Evolutionary conservation across 2,113 vertebrate genomes (phyloP), one percentile per base, ranked within the genome.

Genomic region (Eira barbara): DNA sequence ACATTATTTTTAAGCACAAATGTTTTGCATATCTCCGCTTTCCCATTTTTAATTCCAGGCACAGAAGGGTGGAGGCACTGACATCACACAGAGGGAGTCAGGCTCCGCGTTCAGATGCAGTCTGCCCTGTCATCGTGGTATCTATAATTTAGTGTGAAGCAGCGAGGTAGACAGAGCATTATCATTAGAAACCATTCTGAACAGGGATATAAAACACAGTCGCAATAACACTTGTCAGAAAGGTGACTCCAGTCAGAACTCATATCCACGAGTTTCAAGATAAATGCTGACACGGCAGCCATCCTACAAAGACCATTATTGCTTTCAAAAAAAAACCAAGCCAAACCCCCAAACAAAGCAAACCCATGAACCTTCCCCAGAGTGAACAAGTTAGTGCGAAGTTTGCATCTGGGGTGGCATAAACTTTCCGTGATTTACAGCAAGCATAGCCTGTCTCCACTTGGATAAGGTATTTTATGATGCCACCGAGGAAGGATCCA

Each of bases 171-270:
- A 98, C 98, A 98, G 98, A 98, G 98, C 98, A 99, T 99, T 99
- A 99, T 99, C 99, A 99, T 99, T 99, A 99, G 98, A 98, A 98
- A 99, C 98, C 98, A 98, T 99, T 98, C 98, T 98, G 99, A 99
- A 99, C 99, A 99, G 99, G 99, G 99, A 98, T 99, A 99, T 98
- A 98, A 99, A 99, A 99, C 98, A 99, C 98, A 99, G 98, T 98
- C 67, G 98, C 99, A 99, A 99, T 99, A 99, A 99, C 98, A 98
- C 98, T 99, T 99, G 99, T 99, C 99, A 99, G 98, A 98, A 98
- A 98, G 98, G 98, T 98, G 99, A 99, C 99, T 99, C 98, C 98
- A 99, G 98, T 99, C 99, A 99, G 99, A 99, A 99, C 98, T 99
- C 99, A 99, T 99, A 99, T 99, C 99, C 98, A 98, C 69, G 98